Evolutionary conservation across 2,888 invertebrate genomes (phyloP), one percentile per base, ranked within the genome.

Genomic region (Lutraria lutraria): DNA sequence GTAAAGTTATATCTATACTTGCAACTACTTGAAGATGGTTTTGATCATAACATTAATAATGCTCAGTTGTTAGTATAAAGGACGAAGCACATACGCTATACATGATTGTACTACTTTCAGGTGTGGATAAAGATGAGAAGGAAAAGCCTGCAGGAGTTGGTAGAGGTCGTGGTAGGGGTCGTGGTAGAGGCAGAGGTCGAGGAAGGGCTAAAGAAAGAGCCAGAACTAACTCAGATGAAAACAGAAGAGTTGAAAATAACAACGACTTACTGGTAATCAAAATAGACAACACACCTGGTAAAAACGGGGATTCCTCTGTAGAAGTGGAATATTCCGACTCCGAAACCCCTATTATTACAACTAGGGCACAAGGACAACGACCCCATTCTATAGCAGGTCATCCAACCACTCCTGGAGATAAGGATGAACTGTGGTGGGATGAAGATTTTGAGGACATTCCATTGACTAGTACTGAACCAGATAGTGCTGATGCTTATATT

Each of bases 251-350:
- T 0, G 95, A 95, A 72, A 93, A 94, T 79, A 94, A 95, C 88
- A 94, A 95, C 56, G 95, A 96, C 89, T 90, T 95, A 25, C 93
- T 96, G 21, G 93, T 96, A 25, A 94, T 96, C 68, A 96, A 96
- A 89, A 93, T 96, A 56, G 96, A 96, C 86, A 96, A 96, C 89
- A 94, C 94, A 31, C 94, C 94, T 31, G 95, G 94, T 21, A 94
- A 92, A 76, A 87, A 86, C 15, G 90, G 84, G 3, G 94, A 94
- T 76, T 90, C 93, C n/a, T 91, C 92, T 63, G 95, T 95, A 13
- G 95, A 95, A 81, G 95, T 94, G 60, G 95, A 95, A 87, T 95
- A 95, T 81, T 94, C 93, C 21, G 95, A 95, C 90, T 93, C 93
- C 12, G 93, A 94, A 81, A 88, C 90, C 19, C 87, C 91, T 19